Conservation (phyloP, 2,113 vertebrate genomes). For the Corythornis madagascariensis region DNA sequence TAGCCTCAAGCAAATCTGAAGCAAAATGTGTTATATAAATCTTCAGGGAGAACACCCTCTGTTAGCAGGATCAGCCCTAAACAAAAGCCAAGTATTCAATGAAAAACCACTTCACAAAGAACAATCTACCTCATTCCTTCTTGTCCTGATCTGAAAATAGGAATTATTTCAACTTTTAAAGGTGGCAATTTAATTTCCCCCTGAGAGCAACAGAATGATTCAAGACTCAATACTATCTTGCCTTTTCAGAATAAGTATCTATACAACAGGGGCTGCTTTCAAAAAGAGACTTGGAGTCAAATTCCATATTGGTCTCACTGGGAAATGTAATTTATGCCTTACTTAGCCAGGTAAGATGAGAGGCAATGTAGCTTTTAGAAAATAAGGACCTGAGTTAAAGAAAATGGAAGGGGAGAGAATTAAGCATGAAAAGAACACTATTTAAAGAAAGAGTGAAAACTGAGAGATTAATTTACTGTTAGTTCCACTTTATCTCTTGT, state of each 20-base stretch:
- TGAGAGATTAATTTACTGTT: constrained; percentile 51
- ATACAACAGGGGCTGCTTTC: background rate
- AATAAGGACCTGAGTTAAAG: constrained; percentile 15
- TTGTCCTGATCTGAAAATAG: constrained; percentile 7
- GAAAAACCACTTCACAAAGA: background rate
- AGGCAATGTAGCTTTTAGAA: constrained; percentile 2
- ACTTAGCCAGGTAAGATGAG: background rate
- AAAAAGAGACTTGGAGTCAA: background rate
- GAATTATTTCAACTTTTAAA: background rate
- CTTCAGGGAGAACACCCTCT: constrained; percentile 6
- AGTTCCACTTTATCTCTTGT: constrained; percentile 36
- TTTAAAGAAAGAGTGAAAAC: constrained; percentile 34
- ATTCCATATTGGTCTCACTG: background rate
- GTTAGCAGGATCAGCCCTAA: background rate
- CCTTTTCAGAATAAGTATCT: background rate
- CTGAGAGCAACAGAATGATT: background rate
- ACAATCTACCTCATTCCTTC: background rate
- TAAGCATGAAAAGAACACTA: constrained; percentile 26
- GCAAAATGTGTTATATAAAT: background rate
- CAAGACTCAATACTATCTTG: background rate
- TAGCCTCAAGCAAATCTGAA: constrained; percentile 21
- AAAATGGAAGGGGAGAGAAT: constrained; percentile 30
- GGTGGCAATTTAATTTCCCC: background rate
- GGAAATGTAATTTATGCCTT: constrained; percentile 22
- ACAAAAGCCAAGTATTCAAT: background rate